phyloP scores from a whole-genome alignment of 2,888 invertebrate species.

The Drosophila dives region DNA sequence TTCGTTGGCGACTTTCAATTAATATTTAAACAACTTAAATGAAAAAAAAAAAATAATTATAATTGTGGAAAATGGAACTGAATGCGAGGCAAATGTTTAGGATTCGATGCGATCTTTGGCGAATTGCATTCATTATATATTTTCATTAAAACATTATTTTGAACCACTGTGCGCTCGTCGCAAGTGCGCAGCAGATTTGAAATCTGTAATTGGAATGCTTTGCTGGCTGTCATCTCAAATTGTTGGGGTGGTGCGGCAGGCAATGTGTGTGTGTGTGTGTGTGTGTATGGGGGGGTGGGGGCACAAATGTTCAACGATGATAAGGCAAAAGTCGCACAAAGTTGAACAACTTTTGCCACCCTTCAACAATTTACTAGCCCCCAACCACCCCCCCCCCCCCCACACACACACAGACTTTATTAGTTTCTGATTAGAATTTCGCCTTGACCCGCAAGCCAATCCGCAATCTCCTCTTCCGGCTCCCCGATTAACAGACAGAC shows the following conservation, averaged over 20 bases:
- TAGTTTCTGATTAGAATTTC: slow-evolving; percentile 61
- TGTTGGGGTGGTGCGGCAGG: background rate
- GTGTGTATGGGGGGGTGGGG: background rate
- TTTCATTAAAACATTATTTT: background rate
- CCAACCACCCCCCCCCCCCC: background rate
- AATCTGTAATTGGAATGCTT: slow-evolving; percentile 48
- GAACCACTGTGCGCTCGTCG: slow-evolving; percentile 42
- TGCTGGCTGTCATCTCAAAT: slow-evolving; percentile 32
- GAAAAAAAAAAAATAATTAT: no score
- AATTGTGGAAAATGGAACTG: no score
- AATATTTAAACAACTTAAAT: no score
- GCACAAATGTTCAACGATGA: slow-evolving; percentile 32
- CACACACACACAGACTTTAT: background rate
- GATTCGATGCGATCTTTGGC: background rate
- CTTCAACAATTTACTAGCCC: background rate
- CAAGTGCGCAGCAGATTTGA: slow-evolving; percentile 52
- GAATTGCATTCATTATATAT: background rate
- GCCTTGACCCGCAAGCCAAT: slow-evolving; percentile 14
- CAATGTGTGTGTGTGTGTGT: no score
- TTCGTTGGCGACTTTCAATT: no score
- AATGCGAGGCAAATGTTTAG: no score
- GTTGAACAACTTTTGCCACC: slow-evolving; percentile 53
- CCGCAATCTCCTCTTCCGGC: background rate
- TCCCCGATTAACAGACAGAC: slow-evolving; percentile 25
- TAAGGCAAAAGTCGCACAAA: slow-evolving; percentile 49